Evolutionary conservation across 2,888 invertebrate genomes (phyloP).

Genomic region (Melieria picta): DNA sequence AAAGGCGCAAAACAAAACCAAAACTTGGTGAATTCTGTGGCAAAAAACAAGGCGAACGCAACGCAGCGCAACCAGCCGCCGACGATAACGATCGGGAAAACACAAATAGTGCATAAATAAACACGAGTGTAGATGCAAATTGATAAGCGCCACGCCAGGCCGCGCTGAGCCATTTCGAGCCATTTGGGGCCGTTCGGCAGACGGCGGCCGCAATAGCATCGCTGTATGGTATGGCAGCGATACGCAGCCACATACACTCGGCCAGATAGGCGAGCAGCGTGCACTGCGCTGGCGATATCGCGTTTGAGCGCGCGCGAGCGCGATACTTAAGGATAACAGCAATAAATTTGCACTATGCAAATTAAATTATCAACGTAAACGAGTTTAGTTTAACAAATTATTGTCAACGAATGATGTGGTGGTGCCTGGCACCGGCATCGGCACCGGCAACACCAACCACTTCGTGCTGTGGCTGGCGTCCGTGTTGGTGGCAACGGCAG

Average conservation of each 20-base stretch:
- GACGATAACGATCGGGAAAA: conserved; percentile 59
- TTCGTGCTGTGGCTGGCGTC: background rate
- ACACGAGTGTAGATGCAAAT: conserved; percentile 62
- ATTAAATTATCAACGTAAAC: conserved; percentile 58
- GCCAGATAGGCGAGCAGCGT: background rate
- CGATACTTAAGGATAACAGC: conserved; percentile 38
- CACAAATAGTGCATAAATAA: conserved; percentile 64
- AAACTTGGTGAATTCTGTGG: no score
- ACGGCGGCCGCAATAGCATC: background rate
- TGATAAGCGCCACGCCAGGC: conserved; percentile 45
- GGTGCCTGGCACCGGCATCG: background rate
- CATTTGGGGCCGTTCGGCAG: background rate
- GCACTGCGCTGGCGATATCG: conserved; percentile 9
- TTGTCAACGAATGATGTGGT: conserved; percentile 50
- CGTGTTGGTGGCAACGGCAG: conserved; percentile 12
- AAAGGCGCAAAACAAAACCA: no score
- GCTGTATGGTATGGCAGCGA: background rate
- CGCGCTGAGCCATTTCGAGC: background rate
- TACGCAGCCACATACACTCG: background rate
- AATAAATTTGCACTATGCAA: conserved; percentile 62
- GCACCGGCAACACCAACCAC: background rate
- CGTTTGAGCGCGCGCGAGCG: background rate
- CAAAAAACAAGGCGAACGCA: background rate
- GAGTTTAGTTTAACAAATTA: conserved; percentile 53
- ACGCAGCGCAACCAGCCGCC: conserved; percentile 23